Evolutionary conservation across 2,113 vertebrate species (phyloP), one percentile per base, ranked within the genome.

Genomic region (Pterocles orientalis): DNA sequence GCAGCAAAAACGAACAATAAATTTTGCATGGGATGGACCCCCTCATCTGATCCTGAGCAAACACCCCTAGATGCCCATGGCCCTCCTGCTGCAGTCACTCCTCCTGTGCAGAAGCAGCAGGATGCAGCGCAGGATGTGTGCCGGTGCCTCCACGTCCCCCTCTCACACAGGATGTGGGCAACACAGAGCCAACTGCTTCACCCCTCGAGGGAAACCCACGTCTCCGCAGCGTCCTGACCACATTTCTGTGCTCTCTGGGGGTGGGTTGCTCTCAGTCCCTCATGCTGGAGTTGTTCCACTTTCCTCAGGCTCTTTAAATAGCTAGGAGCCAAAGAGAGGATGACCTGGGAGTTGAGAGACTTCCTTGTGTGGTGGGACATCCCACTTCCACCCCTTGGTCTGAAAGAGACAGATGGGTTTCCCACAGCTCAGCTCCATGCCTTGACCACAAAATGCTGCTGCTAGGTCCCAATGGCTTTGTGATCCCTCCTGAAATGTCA

Each of bases 61-160:
- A 13, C 33, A 12, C 0, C 25, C 72, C 8, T 15, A 5, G 28
- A 19, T 21, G 24, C 39, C 50, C 5, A 1, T n/a, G 41, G 28
- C 50, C 18, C 68, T 88, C 41, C 64, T 29, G 79, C 82, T 66
- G 28, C 1, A 3, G 47, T 10, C 4, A 7, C 73, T 80, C 29
- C 31, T 14, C 1, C 41, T 41, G 41, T 13, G 1, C 34, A 53
- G 51, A 7, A 60, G 54, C 2, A 5, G 28, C 68, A 71, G 70
- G 54, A 64, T 43, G 14, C 1, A 2, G 25, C 0, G 3, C 25
- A 15, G 51, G 51, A 45, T 0, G 2, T 0, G 4, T 33, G 64
- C 18, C 5, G 3, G 50, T 86, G 72, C 34, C 47, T 28, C 50
- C 6, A 0, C n/a, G 65, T 31, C 36, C 66, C 26, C 0, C 21